Evolutionary conservation across 2,888 invertebrate species (phyloP).

Genomic region (Drosophila eohydei): DNA sequence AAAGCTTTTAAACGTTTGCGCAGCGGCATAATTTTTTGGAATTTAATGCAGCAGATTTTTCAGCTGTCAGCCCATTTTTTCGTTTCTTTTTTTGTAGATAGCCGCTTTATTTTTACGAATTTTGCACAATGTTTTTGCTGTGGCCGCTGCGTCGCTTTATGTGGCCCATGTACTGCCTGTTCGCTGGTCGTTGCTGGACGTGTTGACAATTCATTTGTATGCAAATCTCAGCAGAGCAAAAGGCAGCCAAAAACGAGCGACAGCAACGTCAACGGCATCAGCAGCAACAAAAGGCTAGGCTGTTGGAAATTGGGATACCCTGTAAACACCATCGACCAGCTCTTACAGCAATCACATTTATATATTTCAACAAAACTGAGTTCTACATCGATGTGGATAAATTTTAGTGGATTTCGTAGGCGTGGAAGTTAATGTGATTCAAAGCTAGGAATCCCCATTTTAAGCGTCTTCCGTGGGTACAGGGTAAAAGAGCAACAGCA

Average conservation of each 20-base stretch:
- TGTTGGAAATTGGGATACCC: not conserved
- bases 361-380: not conserved
- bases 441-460: not conserved
- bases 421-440: not conserved
- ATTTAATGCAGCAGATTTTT: conserved; percentile 62
- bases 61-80: conserved; percentile 57
- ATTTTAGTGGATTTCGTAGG: not conserved
- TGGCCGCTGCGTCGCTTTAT: conserved; percentile 2
- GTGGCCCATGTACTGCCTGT: conserved; percentile 3
- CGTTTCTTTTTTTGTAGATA: conserved; percentile 16
- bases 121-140: conserved; percentile 49
- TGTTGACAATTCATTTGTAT: conserved; percentile 82
- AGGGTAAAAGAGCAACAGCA: conserved; percentile 10
- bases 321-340: not conserved
- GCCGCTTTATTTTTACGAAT: conserved; percentile 61
- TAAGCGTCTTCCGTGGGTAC: not conserved
- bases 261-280: not conserved
- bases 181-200: conserved; percentile 40
- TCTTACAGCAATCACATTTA: not conserved
- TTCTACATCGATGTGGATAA: not conserved
- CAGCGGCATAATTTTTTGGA: conserved; percentile 29
- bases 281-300: not conserved
- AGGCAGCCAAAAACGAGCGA: conserved; percentile 42
- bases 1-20: conserved; percentile 7
- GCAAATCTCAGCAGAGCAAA: conserved; percentile 76